Evolutionary conservation across 2,888 invertebrate genomes (phyloP).

Genomic region (Cephus runcator): DNA sequence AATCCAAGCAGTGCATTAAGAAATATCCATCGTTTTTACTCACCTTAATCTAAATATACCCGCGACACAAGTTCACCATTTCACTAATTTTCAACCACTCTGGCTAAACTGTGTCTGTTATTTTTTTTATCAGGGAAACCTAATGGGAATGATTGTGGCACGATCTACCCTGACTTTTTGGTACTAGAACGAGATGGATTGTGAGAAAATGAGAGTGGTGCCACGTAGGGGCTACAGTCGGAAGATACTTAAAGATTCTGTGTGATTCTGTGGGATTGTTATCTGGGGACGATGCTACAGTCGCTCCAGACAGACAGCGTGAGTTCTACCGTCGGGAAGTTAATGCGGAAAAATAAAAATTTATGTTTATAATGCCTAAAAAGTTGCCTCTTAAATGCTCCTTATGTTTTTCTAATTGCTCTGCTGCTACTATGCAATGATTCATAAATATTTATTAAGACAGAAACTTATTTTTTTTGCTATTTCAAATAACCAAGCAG

Average conservation of each 20-base stretch:
- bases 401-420: no score
- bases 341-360: no score
- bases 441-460: no score
- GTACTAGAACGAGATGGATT: background rate
- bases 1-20: background rate
- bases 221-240: background rate
- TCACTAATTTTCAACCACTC: slow-evolving; percentile 48
- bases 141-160: background rate
- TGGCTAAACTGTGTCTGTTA: background rate
- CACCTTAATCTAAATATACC: slow-evolving; percentile 51
- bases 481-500: no score
- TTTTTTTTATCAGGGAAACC: background rate
- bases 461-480: no score
- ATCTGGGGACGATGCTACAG: background rate
- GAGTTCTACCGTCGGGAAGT: no score
- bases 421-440: no score
- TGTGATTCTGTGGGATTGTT: background rate
- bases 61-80: slow-evolving; percentile 50
- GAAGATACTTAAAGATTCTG: background rate
- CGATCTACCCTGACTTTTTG: background rate
- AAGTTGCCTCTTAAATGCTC: no score
- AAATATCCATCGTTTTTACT: slow-evolving; percentile 26
- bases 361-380: no score
- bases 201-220: background rate
- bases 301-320: no score